These are phyloP conservation scores for Rhynchotus rufescens DNA, from an alignment of 2,797 vertebrate species.

Conservation along the genomic window DNA sequence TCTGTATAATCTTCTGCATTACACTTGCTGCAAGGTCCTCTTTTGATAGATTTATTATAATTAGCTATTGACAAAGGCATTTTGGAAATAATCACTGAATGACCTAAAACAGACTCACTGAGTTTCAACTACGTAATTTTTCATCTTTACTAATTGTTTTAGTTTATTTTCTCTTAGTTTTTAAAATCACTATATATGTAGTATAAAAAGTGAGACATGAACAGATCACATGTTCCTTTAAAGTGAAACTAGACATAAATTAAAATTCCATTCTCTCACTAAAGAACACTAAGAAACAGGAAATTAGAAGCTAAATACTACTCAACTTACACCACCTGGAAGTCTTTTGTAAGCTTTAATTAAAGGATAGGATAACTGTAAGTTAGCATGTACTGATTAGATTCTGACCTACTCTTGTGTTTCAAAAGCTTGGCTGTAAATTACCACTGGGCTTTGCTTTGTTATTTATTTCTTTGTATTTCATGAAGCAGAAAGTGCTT, in stretches of 20 bases:
- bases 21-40: background rate
- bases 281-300: conserved; percentile 25
- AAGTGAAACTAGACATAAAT: conserved; percentile 15
- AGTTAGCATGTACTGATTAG: conserved; percentile 19
- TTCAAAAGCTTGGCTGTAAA: conserved; percentile 13
- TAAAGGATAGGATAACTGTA: conserved; percentile 41
- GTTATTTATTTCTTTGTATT: background rate
- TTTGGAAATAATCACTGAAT: background rate
- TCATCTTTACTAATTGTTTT: background rate
- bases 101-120: background rate
- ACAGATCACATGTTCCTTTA: background rate
- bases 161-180: background rate
- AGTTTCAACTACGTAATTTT: background rate
- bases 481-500: background rate
- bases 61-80: background rate
- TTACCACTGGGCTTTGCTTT: conserved; percentile 13
- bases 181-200: background rate
- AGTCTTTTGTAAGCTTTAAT: conserved; percentile 40
- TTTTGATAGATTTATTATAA: conserved; percentile 19
- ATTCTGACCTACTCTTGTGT: background rate
- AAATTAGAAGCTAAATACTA: conserved; percentile 36
- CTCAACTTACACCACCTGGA: background rate
- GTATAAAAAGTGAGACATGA: background rate
- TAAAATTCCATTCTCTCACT: conserved; percentile 14
- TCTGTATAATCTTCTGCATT: background rate